A percentile compares a stretch with the other conserved stretches of the same genome.
Evolutionary conservation across 1,140 invertebrate species (phyloP).

Genomic region (Drosophila elegans): DNA sequence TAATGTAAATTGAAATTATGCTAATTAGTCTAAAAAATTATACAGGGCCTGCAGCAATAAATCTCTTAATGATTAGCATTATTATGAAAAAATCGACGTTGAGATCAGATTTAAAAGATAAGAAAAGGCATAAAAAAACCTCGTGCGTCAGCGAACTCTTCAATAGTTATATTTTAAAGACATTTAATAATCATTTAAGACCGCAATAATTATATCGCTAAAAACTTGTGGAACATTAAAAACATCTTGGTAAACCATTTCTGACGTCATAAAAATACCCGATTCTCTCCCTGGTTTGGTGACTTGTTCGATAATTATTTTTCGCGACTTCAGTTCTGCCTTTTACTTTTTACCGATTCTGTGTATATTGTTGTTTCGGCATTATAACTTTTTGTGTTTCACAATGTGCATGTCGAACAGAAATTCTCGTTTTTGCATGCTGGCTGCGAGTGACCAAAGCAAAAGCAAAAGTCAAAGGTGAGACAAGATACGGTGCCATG

Average conservation of each 20-base stretch:
- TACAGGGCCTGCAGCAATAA: neutral
- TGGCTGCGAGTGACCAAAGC: conserved; percentile 49
- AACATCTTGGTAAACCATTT: neutral
- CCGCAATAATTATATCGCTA: neutral
- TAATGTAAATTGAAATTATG: conserved; percentile 3
- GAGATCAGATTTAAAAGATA: neutral
- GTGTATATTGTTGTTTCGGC: conserved; percentile 11
- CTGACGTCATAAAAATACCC: conserved; percentile 25
- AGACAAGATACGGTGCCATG: conserved; percentile 65
- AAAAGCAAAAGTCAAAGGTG: conserved; percentile 50
- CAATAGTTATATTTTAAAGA: neutral
- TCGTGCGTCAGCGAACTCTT: neutral
- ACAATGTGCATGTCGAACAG: conserved; percentile 51
- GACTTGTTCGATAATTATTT: conserved; percentile 32
- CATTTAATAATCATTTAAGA: conserved; percentile 6
- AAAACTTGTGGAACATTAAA: neutral
- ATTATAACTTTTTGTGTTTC: conserved; percentile 49
- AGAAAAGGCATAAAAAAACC: neutral
- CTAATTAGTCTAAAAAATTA: conserved; percentile 22
- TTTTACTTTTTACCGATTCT: conserved; percentile 56
- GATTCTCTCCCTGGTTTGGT: conserved; percentile 24
- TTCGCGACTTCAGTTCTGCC: conserved; percentile 21
- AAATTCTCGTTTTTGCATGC: conserved; percentile 64
- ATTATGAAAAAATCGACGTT: conserved; percentile 14
- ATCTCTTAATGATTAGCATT: conserved; percentile 13